Conservation (phyloP, 2,797 vertebrate genomes). For the Meda fulgida region DNA sequence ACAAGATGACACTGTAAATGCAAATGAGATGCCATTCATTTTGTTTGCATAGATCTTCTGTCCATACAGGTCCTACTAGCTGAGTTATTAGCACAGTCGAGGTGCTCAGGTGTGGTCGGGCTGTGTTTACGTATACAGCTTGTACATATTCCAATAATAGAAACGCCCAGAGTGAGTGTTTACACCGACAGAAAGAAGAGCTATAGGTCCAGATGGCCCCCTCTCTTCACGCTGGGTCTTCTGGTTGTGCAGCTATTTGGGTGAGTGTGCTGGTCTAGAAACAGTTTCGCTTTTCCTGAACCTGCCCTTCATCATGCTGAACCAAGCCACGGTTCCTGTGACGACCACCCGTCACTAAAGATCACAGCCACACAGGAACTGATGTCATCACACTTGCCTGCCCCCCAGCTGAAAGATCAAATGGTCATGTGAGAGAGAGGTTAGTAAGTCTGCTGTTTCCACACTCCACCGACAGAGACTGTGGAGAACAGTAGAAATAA, state of each 20-base stretch:
- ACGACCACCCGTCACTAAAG: conserved; percentile 60
- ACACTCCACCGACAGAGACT: background rate
- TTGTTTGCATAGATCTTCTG: conserved; percentile 18
- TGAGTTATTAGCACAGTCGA: background rate
- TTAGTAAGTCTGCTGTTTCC: conserved; percentile 11
- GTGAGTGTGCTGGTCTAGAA: conserved; percentile 17
- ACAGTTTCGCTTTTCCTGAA: conserved; percentile 3
- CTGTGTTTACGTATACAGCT: conserved; percentile 37
- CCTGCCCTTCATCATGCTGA: conserved; percentile 10
- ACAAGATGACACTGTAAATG: background rate
- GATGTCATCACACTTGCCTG: conserved; percentile 64
- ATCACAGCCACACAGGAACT: conserved; percentile 63
- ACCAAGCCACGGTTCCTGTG: conserved; percentile 60
- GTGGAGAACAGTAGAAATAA: background rate
- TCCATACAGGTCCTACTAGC: background rate
- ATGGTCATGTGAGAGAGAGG: conserved; percentile 16
- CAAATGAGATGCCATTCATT: background rate
- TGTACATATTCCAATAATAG: conserved; percentile 49
- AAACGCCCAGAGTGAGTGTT: conserved; percentile 50
- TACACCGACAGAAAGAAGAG: conserved; percentile 65
- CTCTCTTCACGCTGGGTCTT: conserved; percentile 70
- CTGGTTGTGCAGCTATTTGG: conserved; percentile 18
- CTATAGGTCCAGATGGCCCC: conserved; percentile 79
- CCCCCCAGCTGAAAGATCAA: conserved; percentile 22
- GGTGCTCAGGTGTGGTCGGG: conserved; percentile 30